phyloP scores from a whole-genome alignment of 2,888 invertebrate genomes.

The Spicauda simplicius region DNA sequence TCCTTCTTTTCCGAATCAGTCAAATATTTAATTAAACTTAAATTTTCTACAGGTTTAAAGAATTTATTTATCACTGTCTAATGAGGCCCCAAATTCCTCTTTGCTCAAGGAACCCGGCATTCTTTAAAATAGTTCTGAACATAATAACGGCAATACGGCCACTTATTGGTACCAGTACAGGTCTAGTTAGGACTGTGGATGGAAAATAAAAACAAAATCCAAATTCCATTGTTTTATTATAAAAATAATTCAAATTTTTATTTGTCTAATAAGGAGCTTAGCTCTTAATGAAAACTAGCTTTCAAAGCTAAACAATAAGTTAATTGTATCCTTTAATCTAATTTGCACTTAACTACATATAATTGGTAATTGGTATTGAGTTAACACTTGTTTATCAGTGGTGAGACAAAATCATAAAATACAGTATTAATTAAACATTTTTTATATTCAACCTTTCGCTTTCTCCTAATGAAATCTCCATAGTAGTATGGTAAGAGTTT shows the following conservation, averaged over 20 bases:
- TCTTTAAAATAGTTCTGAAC: too few species aligned
- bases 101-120: too few species aligned
- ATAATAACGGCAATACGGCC: too few species aligned
- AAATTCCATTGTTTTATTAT: conserved; percentile 65
- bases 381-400: neutral
- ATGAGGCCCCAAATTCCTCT: too few species aligned
- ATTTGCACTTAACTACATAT: conserved; percentile 40
- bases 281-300: conserved; percentile 70
- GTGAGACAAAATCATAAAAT: neutral
- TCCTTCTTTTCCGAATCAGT: too few species aligned
- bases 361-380: conserved; percentile 8
- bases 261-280: conserved; percentile 71
- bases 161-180: too few species aligned
- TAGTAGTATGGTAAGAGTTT: too few species aligned
- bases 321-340: conserved; percentile 35
- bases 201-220: conserved; percentile 47
- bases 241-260: conserved; percentile 81
- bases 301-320: conserved; percentile 61
- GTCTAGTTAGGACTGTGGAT: neutral
- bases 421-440: neutral
- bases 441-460: neutral
- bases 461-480: too few species aligned
- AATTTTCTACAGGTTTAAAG: too few species aligned
- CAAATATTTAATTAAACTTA: too few species aligned
- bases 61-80: too few species aligned